Conservation (phyloP, 1,140 invertebrate genomes). For the Probaryconus sp. region DNA sequence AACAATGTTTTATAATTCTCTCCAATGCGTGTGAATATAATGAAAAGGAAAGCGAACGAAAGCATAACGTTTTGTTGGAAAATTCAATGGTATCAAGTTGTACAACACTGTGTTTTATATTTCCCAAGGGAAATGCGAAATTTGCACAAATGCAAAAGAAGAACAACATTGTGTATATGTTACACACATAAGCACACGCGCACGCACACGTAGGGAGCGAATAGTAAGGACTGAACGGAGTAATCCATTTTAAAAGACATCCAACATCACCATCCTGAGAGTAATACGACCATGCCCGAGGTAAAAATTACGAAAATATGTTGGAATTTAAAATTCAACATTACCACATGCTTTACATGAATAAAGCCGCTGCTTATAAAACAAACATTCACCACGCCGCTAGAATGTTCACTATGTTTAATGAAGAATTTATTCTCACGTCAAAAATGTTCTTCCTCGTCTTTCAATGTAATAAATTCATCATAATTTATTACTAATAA, state of each 20-base stretch:
- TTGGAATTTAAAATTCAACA: slow-evolving; percentile 20
- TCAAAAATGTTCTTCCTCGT: too few relatives aligned
- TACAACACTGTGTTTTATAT: slow-evolving; percentile 17
- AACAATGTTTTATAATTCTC: slow-evolving; percentile 6
- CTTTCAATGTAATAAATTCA: too few relatives aligned
- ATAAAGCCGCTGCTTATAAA: not conserved
- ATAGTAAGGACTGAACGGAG: slow-evolving; percentile 21
- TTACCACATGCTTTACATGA: slow-evolving; percentile 11
- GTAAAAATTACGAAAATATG: slow-evolving; percentile 16
- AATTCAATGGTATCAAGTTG: slow-evolving; percentile 15
- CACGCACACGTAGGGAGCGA: not conserved
- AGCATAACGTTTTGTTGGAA: slow-evolving; percentile 23
- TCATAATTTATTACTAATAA: too few relatives aligned
- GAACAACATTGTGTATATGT: not conserved
- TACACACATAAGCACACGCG: slow-evolving; percentile 2
- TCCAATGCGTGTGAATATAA: slow-evolving; percentile 2
- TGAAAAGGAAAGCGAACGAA: not conserved
- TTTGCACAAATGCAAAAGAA: slow-evolving; percentile 22
- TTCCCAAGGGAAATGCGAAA: slow-evolving; percentile 43
- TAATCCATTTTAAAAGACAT: slow-evolving; percentile 37
- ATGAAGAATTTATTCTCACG: too few relatives aligned
- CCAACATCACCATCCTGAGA: slow-evolving; percentile 13
- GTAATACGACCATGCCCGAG: not conserved
- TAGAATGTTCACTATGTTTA: too few relatives aligned
- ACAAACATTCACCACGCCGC: too few relatives aligned